Evolutionary conservation across 23 tunicate species (phyloP), one percentile per base, ranked within the genome.

Genomic region (Oikopleura vanhoeffeni): DNA sequence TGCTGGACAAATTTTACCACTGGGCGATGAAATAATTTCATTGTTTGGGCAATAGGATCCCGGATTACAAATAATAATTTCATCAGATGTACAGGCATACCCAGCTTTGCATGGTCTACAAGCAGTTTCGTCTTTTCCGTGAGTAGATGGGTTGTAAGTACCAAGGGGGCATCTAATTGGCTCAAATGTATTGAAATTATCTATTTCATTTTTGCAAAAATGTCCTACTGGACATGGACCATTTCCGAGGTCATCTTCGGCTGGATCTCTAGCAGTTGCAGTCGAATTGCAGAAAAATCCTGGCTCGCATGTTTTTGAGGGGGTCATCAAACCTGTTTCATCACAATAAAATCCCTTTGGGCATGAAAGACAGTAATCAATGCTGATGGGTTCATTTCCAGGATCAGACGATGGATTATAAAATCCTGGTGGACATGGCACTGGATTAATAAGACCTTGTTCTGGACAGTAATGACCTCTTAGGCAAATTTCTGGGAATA

Each of bases 61-160:
- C 8, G 60, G 18, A 18, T 8, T 8, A 49, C 60, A 49, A 49
- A 49, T 8, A 49, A 49, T 49, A 8, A 4, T 18, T 18, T 49
- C 60, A 18, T 49, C 60, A n/a, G n/a, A n/a, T n/a, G n/a, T n/a
- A 49, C 60, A 49, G 18, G 18, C 60, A 49, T 49, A 49, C 89
- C 97, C 97, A 41, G 92, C 89, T 24, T 41, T 41, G 57, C 98
- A 93, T 41, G 98, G 98, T 40, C 58, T 35, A 83, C 98, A 93
- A 40, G 84, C 98, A 84, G 91, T 84, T 32, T 89, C 35, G 18
- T 49, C 60, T 18, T 18, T 49, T 4, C 18, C 60, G 60, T 49
- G 60, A 49, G 60, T 49, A 8, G 60, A 49, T 18, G 60, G 60
- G 18, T 49, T 49, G 60, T 49, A 49, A 18, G 60, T 49, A 4